Conservation (phyloP, 64 coral and sea anemone species). For the Hydrozoanthus tunicans region DNA sequence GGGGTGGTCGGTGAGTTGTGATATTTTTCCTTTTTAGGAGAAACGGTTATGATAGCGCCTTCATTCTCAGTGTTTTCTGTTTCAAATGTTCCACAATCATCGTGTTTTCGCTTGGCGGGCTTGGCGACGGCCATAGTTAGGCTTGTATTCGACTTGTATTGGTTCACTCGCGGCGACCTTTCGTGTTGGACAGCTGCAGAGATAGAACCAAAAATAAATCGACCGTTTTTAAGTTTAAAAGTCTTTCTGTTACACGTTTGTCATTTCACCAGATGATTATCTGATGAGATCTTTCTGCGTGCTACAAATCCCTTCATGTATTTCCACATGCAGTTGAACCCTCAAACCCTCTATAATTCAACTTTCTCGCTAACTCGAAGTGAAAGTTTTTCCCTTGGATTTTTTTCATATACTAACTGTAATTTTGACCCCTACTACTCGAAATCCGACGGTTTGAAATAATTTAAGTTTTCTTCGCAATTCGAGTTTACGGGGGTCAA, state of each 20-base stretch:
- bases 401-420: too few relatives aligned
- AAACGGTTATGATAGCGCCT: slow-evolving; percentile 7
- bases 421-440: too few relatives aligned
- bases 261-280: too few relatives aligned
- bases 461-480: too few relatives aligned
- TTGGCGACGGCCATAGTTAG: slow-evolving; percentile 46
- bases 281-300: too few relatives aligned
- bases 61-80: slow-evolving; percentile 60
- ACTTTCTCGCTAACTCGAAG: too few relatives aligned
- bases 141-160: slow-evolving; percentile 60
- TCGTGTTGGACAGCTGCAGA: slow-evolving; percentile 91
- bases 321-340: too few relatives aligned
- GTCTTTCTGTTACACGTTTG: not conserved
- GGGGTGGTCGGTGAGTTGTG: slow-evolving; percentile 48
- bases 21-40: slow-evolving; percentile 67
- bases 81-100: not conserved
- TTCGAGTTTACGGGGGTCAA: too few relatives aligned
- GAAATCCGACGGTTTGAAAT: too few relatives aligned
- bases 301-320: too few relatives aligned
- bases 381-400: too few relatives aligned
- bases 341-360: too few relatives aligned
- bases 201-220: not conserved
- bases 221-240: not conserved
- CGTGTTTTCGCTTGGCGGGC: slow-evolving; percentile 77
- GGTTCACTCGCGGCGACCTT: slow-evolving; percentile 70